Conservation (phyloP, 1,140 invertebrate species). For the Ephestia elutella region DNA sequence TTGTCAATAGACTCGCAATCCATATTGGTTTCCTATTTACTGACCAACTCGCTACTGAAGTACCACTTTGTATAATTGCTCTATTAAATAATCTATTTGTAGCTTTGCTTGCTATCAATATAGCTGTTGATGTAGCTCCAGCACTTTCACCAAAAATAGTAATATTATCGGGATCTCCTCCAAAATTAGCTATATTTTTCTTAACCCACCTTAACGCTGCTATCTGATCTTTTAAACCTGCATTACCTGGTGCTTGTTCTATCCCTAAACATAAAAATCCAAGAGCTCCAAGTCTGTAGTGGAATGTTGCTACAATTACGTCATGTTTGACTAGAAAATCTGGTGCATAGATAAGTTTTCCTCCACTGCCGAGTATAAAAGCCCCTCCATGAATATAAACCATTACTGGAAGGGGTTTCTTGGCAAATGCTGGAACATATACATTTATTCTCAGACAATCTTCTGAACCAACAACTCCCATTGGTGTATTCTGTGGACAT, state of each 20-base stretch:
- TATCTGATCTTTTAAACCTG: conserved; percentile 76
- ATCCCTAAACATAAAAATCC: conserved; percentile 79
- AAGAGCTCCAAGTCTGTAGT: conserved; percentile 79
- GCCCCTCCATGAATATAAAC: conserved; percentile 80
- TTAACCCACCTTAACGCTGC: conserved; percentile 76
- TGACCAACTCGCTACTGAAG: conserved; percentile 78
- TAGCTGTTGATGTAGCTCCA: conserved; percentile 54
- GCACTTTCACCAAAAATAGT: conserved; percentile 69
- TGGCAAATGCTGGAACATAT: conserved; percentile 46
- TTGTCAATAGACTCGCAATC: conserved; percentile 48
- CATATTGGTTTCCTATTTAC: conserved; percentile 52
- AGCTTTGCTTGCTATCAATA: conserved; percentile 51
- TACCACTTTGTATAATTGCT: conserved; percentile 79
- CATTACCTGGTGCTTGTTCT: conserved; percentile 75
- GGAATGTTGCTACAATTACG: conserved; percentile 80
- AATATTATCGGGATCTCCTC: conserved; percentile 66
- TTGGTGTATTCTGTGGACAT: conserved; percentile 40
- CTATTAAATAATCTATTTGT: conserved; percentile 56
- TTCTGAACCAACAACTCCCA: conserved; percentile 43
- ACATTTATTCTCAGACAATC: conserved; percentile 63
- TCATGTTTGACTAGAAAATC: conserved; percentile 79
- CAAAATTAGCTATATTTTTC: conserved; percentile 74
- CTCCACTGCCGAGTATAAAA: conserved; percentile 75
- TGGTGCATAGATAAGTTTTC: conserved; percentile 73
- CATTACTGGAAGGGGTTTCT: conserved; percentile 74